Base-by-base conservation (phyloP, 2,888 invertebrate genomes). In the Clusia tigrina region DNA sequence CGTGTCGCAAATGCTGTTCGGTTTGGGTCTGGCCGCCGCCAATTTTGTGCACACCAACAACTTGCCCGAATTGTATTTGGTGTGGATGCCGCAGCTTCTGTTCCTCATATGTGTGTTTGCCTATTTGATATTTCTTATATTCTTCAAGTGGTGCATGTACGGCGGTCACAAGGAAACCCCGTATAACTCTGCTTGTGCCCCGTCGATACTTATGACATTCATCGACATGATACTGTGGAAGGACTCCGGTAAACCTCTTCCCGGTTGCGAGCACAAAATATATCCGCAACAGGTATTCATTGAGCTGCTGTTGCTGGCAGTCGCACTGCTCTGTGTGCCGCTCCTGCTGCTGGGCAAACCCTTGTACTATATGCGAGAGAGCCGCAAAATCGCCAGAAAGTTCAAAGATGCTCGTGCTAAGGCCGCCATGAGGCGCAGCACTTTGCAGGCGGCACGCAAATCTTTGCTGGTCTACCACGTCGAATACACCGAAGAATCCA, bases 281-380 rank as follows among this genome's bases (percentile, higher is more conserved):
- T 93, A 87, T 79, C 84, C 86, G 0, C 92, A 98, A 86, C 65
- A 70, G 0, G 85, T 86, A 54, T 80, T 75, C 0, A 68, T 96
- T 10, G 96, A 98, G 83, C 87, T 86, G 42, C 83, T 89, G 10
- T 87, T 98, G 60, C 89, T 98, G 2, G 71, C 93, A 0, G 74
- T 91, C 2, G 95, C 91, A 0, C 78, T 98, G 1, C 77, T 91
- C 18, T 94, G 95, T 78, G 88, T 98, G 53, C 98, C 98, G 0
- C 90, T 95, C 85, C 93, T 99, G 92, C 83, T 99, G 74, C 83
- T 95, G 0, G 93, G 92, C 25, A 98, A 97, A 80, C 99, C 99
- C 0, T 81, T 96, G 57, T 87, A 92, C 22, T 61, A 76, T 73
- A 85, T 95, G 63, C 77, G 86, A 6, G 65, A 66, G 18, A 62